A percentile compares a stretch with the other conserved stretches of the same genome.
phyloP scores from a whole-genome alignment of 23 tunicate species.

The Styela clava region DNA sequence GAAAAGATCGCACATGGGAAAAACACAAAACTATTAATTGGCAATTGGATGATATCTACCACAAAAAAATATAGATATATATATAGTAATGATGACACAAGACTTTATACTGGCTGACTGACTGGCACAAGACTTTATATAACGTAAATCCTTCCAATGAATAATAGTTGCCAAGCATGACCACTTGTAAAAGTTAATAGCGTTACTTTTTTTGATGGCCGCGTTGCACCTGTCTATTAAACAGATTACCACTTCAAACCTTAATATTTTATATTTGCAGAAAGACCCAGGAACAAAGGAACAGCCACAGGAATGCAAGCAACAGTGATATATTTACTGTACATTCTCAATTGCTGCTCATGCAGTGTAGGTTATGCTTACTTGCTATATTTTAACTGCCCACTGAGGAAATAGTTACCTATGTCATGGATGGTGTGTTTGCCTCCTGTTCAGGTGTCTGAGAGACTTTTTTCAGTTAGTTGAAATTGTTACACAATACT shows the following conservation, averaged over 20 bases:
- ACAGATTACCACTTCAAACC: neutral
- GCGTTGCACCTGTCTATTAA: neutral
- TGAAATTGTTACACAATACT: neutral
- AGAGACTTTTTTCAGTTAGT: neutral
- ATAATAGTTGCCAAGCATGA: neutral
- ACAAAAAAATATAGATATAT: no score
- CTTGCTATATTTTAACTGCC: neutral
- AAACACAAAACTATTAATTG: no score
- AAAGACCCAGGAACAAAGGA: slow-evolving; percentile 68
- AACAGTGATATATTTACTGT: slow-evolving; percentile 38
- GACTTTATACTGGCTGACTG: neutral
- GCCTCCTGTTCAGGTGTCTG: neutral
- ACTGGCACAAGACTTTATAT: neutral
- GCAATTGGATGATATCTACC: no score
- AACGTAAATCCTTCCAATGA: neutral
- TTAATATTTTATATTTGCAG: slow-evolving; percentile 25
- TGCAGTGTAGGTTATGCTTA: neutral
- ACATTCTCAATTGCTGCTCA: neutral
- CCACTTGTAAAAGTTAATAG: neutral
- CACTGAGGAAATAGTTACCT: neutral
- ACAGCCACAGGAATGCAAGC: slow-evolving; percentile 90
- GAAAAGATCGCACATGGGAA: no score
- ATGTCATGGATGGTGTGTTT: no score
- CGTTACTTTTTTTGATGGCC: no score
- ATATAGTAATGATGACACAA: neutral